Evolutionary conservation across 2,888 invertebrate genomes (phyloP), one percentile per base, ranked within the genome.

Genomic region (Apeira syringaria): DNA sequence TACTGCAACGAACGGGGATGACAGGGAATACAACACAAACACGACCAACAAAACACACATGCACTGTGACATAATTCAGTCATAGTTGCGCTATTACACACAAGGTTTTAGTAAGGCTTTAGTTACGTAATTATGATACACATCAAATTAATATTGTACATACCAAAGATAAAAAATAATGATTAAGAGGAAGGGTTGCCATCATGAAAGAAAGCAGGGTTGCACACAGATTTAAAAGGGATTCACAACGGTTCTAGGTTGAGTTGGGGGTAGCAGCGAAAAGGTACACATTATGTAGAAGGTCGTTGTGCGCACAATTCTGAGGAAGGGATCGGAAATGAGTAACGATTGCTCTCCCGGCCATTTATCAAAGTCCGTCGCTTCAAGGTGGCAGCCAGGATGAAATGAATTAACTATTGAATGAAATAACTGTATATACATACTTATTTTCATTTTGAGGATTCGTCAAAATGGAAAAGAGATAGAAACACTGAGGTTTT

Each of bases 331-430:
- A 73, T 75, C 74, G 78, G 79, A 81, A 85, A 85, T 85, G 80
- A 84, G 80, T 79, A 78, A 79, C 77, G 80, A 78, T 78, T 78
- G 72, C 73, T 75, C 68, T 72, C 74, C 76, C 74, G 73, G 70
- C 65, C 80, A 81, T 88, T 85, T 77, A 82, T 88, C 87, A 87
- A 81, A 77, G 85, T 83, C 86, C 66, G 61, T 63, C 68, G 64
- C 65, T 62, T 59, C 63, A 66, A 73, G 74, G 71, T 62, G 64
- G 64, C 61, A 64, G 50, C 55, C 56, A 61, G 64, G 65, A 73
- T 73, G 67, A 68, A 74, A 76, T 74, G 67, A 75, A 74, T 15
- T 15, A 15, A 15, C 3, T 15, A 15, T 15, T 3, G 15, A 15
- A 15, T 15, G 15, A 15, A n/a, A n/a, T n/a, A n/a, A n/a, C n/a